A percentile compares a stretch with the other conserved stretches of the same genome.
phyloP scores from a whole-genome alignment of 2,797 vertebrate genomes.

The Chloroceryle inda region DNA sequence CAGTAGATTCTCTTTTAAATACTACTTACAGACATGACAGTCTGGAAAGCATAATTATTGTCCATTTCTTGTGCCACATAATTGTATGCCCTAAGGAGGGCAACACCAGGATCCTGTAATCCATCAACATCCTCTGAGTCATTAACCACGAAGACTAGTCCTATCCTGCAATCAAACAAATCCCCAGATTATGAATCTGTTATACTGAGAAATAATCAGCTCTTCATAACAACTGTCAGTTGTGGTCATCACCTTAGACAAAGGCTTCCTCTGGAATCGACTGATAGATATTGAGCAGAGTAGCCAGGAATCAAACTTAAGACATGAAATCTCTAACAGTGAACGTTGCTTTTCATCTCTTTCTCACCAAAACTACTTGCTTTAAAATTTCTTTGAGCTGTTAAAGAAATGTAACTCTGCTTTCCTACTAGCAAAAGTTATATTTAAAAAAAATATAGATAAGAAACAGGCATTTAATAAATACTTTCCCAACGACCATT shows the following conservation, averaged over 20 bases:
- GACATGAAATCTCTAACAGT: neutral
- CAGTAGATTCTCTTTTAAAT: neutral
- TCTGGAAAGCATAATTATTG: slow-evolving; percentile 91
- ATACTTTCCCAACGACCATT: neutral
- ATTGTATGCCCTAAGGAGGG: slow-evolving; percentile 93
- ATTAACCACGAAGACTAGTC: slow-evolving; percentile 94
- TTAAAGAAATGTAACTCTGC: neutral
- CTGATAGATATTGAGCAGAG: neutral
- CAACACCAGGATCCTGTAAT: slow-evolving; percentile 92
- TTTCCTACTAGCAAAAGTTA: neutral
- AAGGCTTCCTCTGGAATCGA: neutral
- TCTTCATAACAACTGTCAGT: neutral
- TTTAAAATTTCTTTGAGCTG: neutral
- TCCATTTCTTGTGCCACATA: slow-evolving; percentile 93
- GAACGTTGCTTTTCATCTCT: neutral
- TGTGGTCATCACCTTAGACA: neutral
- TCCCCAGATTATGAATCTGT: neutral
- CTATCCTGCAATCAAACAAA: slow-evolving; percentile 84
- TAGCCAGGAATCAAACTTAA: neutral
- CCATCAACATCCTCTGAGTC: slow-evolving; percentile 91
- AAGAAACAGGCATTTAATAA: neutral
- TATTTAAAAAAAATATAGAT: neutral
- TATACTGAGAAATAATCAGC: neutral
- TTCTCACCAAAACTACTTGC: neutral
- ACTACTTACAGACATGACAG: slow-evolving; percentile 89